Conservation (phyloP, 1,140 invertebrate species). For the Andrena cerasifolii region DNA sequence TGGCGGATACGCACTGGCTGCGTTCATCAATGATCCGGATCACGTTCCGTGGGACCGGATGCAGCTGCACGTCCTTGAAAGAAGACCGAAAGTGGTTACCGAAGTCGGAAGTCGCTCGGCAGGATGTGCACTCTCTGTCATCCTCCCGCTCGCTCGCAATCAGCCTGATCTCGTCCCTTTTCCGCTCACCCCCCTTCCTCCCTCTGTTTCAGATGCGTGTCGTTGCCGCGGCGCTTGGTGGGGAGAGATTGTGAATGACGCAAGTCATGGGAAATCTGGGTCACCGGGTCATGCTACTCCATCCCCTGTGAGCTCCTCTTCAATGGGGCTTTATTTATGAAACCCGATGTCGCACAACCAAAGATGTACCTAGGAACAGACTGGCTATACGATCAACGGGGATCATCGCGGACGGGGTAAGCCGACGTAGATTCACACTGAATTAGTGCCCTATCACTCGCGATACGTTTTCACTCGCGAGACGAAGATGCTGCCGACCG, state of each 20-base stretch:
- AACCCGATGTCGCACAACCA: conserved; percentile 64
- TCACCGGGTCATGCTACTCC: conserved; percentile 79
- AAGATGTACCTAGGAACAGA: conserved; percentile 43
- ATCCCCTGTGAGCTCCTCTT: conserved; percentile 75
- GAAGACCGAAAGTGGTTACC: conserved; percentile 46
- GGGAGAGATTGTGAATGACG: conserved; percentile 81
- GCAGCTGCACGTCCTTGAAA: conserved; percentile 54
- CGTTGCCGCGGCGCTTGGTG: conserved; percentile 59
- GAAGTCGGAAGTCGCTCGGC: conserved; percentile 29
- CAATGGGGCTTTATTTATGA: conserved; percentile 80
- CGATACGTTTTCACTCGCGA: conserved; percentile 2
- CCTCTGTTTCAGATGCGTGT: conserved; percentile 63
- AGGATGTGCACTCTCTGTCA: conserved; percentile 31
- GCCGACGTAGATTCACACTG: neutral
- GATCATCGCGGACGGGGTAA: neutral
- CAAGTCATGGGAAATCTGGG: conserved; percentile 79
- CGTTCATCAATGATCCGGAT: conserved; percentile 14
- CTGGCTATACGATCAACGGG: neutral
- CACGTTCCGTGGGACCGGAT: neutral
- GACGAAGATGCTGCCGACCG: neutral
- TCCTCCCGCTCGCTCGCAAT: conserved; percentile 34
- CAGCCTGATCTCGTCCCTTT: conserved; percentile 38
- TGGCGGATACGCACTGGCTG: neutral
- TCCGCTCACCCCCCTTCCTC: conserved; percentile 35
- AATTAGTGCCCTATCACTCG: neutral